Percentiles rank a stretch among this genome's conserved stretches.
These are phyloP conservation scores for Alouatta palliata DNA, from an alignment of 2,113 vertebrate species.

Conservation along the genomic window DNA sequence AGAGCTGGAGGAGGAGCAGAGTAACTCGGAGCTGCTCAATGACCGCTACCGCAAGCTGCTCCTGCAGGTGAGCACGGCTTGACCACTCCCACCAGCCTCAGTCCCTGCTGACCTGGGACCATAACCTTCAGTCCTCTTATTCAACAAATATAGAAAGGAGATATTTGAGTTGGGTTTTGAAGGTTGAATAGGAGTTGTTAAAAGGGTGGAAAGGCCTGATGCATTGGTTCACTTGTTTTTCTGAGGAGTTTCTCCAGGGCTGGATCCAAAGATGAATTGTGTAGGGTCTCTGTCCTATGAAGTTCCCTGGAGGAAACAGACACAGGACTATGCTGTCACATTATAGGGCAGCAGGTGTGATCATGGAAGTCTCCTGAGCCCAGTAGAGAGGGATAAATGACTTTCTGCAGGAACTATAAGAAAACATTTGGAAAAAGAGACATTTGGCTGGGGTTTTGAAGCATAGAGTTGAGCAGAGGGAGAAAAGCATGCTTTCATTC, in stretches of 20 bases:
- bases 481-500: background rate
- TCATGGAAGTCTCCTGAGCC: background rate
- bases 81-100: rapidly evolving
- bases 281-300: background rate
- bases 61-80: slow-evolving; percentile 84
- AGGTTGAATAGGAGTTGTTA: background rate
- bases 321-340: background rate
- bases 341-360: background rate
- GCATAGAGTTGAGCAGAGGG: background rate
- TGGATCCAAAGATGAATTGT: background rate
- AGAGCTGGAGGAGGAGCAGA: slow-evolving; percentile 94
- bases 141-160: background rate
- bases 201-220: background rate
- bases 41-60: slow-evolving; percentile 89
- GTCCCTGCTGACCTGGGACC: rapidly evolving
- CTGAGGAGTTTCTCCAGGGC: background rate
- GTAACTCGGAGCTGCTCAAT: slow-evolving; percentile 87
- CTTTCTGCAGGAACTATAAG: background rate
- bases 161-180: background rate
- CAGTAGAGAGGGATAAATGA: background rate
- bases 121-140: background rate
- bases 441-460: background rate
- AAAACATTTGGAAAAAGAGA: background rate
- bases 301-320: background rate
- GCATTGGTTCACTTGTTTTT: background rate